phyloP scores from a whole-genome alignment of 2,888 invertebrate species.

The Drosophila helvetica region DNA sequence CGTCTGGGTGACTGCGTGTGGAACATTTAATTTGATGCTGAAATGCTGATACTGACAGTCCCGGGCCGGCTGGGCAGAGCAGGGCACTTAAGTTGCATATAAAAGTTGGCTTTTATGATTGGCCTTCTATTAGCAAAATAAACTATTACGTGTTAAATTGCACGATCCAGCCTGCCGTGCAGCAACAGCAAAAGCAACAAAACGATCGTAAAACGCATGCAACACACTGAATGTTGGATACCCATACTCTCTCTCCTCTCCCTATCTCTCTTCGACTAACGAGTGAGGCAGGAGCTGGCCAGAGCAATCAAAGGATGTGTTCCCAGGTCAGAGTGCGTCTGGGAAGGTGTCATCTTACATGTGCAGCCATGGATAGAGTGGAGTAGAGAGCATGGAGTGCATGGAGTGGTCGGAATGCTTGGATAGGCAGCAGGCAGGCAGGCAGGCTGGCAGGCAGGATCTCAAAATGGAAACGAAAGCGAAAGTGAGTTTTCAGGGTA shows the following conservation, averaged over 20 bases:
- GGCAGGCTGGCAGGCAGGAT: neutral
- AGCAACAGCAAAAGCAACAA: slow-evolving; percentile 31
- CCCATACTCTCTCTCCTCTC: slow-evolving; percentile 14
- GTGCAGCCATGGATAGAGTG: slow-evolving; percentile 40
- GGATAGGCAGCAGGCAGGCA: neutral
- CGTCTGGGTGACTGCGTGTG: slow-evolving; percentile 23
- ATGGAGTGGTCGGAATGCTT: neutral
- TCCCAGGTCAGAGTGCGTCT: slow-evolving; percentile 20
- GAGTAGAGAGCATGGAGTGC: too few species aligned
- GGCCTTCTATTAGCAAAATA: slow-evolving; percentile 73
- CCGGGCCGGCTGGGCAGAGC: slow-evolving; percentile 8
- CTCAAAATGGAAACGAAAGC: slow-evolving; percentile 39
- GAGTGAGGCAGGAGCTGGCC: slow-evolving; percentile 16
- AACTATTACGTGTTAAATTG: slow-evolving; percentile 72
- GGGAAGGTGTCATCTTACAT: slow-evolving; percentile 71
- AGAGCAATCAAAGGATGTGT: slow-evolving; percentile 16
- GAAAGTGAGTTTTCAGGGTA: slow-evolving; percentile 73
- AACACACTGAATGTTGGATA: slow-evolving; percentile 44
- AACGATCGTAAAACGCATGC: slow-evolving; percentile 39
- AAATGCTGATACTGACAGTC: slow-evolving; percentile 68
- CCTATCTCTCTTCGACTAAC: too few species aligned
- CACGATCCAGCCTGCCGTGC: slow-evolving; percentile 28
- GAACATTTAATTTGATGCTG: slow-evolving; percentile 70
- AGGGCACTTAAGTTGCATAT: slow-evolving; percentile 66
- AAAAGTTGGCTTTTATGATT: slow-evolving; percentile 72